These are phyloP conservation scores for Hemitrygon akajei DNA, from an alignment of 2,797 vertebrate genomes.

Conservation along the genomic window DNA sequence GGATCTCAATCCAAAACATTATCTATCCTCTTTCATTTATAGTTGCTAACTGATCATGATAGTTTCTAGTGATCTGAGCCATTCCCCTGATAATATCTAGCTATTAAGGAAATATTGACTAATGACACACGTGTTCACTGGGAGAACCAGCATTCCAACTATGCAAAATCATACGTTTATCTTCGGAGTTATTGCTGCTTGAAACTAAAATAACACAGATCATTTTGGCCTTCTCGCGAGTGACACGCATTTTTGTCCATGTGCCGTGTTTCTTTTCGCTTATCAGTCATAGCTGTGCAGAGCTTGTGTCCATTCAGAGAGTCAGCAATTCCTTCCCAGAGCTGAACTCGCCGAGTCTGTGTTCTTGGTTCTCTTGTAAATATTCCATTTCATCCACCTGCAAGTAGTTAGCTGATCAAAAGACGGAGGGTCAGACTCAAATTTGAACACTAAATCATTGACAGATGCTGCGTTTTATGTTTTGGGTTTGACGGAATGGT, in stretches of 20 bases:
- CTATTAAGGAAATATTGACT: background rate
- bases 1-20: too few species aligned
- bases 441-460: slow-evolving; percentile 20
- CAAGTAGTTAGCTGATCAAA: slow-evolving; percentile 34
- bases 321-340: background rate
- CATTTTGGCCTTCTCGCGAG: background rate
- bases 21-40: background rate
- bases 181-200: too few species aligned
- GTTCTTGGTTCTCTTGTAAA: background rate
- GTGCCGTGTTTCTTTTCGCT: background rate
- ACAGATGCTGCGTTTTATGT: slow-evolving; percentile 32
- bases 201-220: background rate
- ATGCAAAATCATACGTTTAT: background rate
- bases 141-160: background rate
- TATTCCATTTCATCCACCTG: slow-evolving; percentile 35
- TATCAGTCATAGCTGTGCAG: slow-evolving; percentile 11
- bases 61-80: background rate
- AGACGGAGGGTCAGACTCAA: background rate
- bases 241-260: background rate
- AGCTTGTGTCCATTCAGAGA: background rate
- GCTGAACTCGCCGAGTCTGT: background rate
- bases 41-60: too few species aligned
- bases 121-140: background rate
- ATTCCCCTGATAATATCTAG: background rate
- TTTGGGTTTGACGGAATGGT: slow-evolving; percentile 23